A percentile compares a stretch with the other conserved stretches of the same genome.
Evolutionary conservation across 1,140 invertebrate species (phyloP).

Genomic region (Ostrea edulis): DNA sequence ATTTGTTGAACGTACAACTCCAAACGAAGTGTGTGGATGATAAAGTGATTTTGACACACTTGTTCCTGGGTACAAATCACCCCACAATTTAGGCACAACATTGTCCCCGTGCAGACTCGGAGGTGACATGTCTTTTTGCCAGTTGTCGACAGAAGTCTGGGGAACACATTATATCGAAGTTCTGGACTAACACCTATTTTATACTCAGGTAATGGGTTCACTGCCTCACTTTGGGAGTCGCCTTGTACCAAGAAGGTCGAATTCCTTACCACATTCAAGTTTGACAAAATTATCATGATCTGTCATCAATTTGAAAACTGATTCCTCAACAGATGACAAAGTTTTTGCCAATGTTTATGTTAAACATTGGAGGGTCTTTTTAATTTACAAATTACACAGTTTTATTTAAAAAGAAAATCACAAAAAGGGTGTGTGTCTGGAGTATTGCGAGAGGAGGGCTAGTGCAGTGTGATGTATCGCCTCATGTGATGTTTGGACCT

Average conservation of each 20-base stretch:
- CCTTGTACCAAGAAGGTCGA: neutral
- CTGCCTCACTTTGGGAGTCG: neutral
- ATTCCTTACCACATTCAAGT: slow-evolving; percentile 3
- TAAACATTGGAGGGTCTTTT: slow-evolving; percentile 12
- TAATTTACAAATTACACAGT: neutral
- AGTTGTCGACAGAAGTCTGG: slow-evolving; percentile 18
- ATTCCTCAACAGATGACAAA: neutral
- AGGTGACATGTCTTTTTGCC: neutral
- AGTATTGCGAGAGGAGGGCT: neutral
- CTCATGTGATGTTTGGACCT: neutral
- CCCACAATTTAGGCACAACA: neutral
- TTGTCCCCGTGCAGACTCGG: neutral
- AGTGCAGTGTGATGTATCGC: neutral
- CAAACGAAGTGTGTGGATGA: neutral
- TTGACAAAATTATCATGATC: slow-evolving; percentile 29
- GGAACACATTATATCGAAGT: neutral
- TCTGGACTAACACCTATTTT: slow-evolving; percentile 32
- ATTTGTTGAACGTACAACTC: neutral
- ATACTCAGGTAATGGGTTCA: neutral
- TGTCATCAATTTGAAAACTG: slow-evolving; percentile 32
- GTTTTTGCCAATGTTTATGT: slow-evolving; percentile 18
- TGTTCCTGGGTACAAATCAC: slow-evolving; percentile 9
- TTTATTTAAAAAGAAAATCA: neutral
- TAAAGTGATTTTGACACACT: slow-evolving; percentile 39
- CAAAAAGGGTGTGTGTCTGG: neutral